Conservation (phyloP, 2,797 vertebrate genomes). For the Ceyx erithaca region DNA sequence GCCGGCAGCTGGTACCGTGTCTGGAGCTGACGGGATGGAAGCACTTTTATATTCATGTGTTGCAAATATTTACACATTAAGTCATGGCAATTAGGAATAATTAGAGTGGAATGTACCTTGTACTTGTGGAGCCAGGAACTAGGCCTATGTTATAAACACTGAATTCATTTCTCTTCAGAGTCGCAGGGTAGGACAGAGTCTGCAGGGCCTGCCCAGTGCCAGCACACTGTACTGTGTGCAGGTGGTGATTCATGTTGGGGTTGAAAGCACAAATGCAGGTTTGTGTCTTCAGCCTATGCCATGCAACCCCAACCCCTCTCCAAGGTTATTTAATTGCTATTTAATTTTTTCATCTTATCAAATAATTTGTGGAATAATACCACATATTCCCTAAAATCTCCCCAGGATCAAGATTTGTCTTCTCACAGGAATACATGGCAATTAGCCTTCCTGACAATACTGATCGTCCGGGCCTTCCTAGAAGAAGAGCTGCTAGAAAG, state of each 20-base stretch:
- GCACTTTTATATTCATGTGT: conserved; percentile 20
- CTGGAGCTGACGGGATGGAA: conserved; percentile 35
- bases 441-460: neutral
- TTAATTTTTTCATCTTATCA: neutral
- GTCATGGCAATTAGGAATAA: conserved; percentile 61
- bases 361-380: neutral
- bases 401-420: neutral
- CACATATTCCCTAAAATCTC: neutral
- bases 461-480: neutral
- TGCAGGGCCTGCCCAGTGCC: neutral
- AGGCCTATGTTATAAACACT: neutral
- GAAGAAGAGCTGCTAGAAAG: neutral
- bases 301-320: neutral
- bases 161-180: neutral
- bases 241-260: neutral
- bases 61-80: conserved; percentile 65
- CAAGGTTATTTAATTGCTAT: neutral
- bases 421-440: neutral
- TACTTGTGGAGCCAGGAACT: neutral
- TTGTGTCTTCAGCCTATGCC: neutral
- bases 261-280: neutral
- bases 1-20: neutral
- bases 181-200: neutral
- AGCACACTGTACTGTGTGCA: neutral
- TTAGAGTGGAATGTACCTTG: conserved; percentile 67